phyloP scores from a whole-genome alignment of 2,113 vertebrate genomes.

The Calypte anna region DNA sequence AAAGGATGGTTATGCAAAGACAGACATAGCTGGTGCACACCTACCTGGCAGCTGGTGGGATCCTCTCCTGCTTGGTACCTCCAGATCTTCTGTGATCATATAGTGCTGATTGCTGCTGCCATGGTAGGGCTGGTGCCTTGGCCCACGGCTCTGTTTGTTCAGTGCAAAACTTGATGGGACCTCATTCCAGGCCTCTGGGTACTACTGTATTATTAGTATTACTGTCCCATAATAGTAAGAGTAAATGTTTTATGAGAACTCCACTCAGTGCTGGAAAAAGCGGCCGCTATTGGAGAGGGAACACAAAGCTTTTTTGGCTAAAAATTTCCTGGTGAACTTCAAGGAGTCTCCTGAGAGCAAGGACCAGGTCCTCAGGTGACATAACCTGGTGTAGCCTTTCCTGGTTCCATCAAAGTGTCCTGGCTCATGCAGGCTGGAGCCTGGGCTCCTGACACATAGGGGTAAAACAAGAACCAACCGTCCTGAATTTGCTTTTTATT shows the following conservation, averaged over 20 bases:
- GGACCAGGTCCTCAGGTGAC: neutral
- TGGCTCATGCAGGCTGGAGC: accelerated
- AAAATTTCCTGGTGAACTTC: neutral
- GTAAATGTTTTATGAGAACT: neutral
- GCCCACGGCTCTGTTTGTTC: neutral
- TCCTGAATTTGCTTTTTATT: neutral
- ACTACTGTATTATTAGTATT: neutral
- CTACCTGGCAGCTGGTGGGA: accelerated
- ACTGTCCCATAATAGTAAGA: neutral
- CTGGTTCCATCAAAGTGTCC: accelerated
- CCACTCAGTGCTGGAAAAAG: neutral
- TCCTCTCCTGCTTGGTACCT: neutral
- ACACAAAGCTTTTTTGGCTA: neutral
- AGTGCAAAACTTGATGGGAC: neutral
- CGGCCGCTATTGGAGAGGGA: neutral
- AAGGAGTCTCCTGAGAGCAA: neutral
- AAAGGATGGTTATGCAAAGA: neutral
- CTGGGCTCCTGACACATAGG: neutral
- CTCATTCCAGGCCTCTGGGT: neutral
- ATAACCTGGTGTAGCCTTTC: neutral
- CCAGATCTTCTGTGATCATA: neutral
- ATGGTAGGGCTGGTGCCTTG: accelerated
- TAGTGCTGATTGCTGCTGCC: neutral
- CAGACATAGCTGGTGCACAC: accelerated
- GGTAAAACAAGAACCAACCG: neutral